Percentiles rank a stretch among this genome's conserved stretches.
Conservation (phyloP, 2,888 invertebrate species). For the Allolobophora icterica region DNA sequence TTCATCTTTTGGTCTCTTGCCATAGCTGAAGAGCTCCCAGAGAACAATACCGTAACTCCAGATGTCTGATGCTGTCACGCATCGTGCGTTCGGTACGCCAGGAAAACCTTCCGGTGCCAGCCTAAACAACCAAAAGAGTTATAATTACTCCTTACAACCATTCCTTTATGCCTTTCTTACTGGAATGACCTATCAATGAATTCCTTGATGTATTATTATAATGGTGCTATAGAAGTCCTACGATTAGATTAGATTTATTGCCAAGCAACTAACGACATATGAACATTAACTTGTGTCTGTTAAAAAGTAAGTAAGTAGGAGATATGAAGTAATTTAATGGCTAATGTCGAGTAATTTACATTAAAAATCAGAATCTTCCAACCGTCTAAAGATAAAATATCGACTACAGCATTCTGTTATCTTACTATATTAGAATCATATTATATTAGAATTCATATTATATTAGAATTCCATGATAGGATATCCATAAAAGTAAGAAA, state of each 20-base stretch:
- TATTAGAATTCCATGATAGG: too few relatives aligned
- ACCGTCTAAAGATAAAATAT: too few relatives aligned
- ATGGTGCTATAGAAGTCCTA: background rate
- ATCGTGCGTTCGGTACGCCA: background rate
- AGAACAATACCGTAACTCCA: slow-evolving; percentile 23
- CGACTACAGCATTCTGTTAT: too few relatives aligned
- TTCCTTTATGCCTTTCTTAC: background rate
- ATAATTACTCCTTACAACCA: background rate
- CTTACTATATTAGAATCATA: too few relatives aligned
- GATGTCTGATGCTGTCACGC: background rate
- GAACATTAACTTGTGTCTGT: background rate
- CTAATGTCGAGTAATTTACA: background rate
- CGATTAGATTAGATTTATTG: background rate
- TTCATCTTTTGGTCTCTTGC: background rate
- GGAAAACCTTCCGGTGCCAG: slow-evolving; percentile 21
- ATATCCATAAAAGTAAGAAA: background rate
- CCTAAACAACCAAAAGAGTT: background rate
- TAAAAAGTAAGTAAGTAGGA: background rate
- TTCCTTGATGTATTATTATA: background rate
- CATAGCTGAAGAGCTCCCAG: slow-evolving; percentile 14
- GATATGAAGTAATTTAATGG: background rate
- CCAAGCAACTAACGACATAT: background rate
- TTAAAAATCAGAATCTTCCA: background rate
- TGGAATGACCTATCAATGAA: background rate
- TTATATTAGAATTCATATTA: too few relatives aligned